A percentile compares a stretch with the other conserved stretches of the same genome.
These are phyloP conservation scores for Macrosteles quadrilineatus DNA, from an alignment of 1,140 invertebrate genomes.

Conservation along the genomic window DNA sequence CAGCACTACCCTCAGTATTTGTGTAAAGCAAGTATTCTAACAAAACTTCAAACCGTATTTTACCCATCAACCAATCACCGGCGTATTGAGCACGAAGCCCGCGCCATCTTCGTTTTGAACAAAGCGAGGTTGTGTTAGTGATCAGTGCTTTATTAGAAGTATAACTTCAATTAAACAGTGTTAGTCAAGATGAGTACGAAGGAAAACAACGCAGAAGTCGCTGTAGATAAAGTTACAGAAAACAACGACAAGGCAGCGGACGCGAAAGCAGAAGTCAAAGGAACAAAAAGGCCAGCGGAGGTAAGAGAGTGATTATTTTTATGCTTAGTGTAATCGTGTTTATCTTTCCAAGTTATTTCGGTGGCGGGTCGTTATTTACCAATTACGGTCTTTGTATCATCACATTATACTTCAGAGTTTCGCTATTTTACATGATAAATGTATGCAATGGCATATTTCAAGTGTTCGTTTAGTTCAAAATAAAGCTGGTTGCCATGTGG, in stretches of 20 bases:
- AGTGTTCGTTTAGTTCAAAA: too few species aligned
- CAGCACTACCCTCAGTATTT: constrained; percentile 30
- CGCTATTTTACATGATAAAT: too few species aligned
- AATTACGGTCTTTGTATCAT: too few species aligned
- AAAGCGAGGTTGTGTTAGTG: constrained; percentile 54
- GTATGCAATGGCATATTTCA: too few species aligned
- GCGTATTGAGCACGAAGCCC: constrained; percentile 62
- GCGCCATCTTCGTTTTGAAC: constrained; percentile 84
- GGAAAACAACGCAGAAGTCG: constrained; percentile 79
- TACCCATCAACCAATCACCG: constrained; percentile 57
- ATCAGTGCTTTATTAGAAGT: constrained; percentile 43
- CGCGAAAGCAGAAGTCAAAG: constrained; percentile 79
- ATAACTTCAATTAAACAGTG: constrained; percentile 47
- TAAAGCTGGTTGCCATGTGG: too few species aligned
- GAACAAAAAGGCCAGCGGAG: constrained; percentile 83
- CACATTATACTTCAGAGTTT: too few species aligned
- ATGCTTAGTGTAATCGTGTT: constrained; percentile 5
- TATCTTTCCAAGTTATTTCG: constrained; percentile 33
- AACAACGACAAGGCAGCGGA: constrained; percentile 69
- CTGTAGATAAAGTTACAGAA: constrained; percentile 74
- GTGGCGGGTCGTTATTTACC: too few species aligned
- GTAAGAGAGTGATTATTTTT: constrained; percentile 58
- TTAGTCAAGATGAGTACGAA: constrained; percentile 78
- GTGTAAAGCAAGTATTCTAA: constrained; percentile 27
- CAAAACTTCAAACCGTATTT: constrained; percentile 35